Evolutionary conservation across 2,888 invertebrate species (phyloP), one percentile per base, ranked within the genome.

Genomic region (Orthosia cruda): DNA sequence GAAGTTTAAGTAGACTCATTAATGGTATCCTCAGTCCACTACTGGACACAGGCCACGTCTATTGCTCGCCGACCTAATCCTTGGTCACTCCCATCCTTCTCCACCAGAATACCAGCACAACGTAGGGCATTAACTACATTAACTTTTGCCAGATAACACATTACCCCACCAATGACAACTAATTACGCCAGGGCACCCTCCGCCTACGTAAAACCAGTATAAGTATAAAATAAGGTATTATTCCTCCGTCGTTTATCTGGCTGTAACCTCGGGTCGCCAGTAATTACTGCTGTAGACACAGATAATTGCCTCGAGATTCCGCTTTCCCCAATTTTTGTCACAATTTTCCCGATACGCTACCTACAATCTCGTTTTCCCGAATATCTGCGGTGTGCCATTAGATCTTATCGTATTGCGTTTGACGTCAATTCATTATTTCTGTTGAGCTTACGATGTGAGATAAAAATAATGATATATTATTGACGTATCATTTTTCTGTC

Each of bases 231-330:
- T 80, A 75, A 59, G 70, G 69, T 75, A 87, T 84, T 80, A 84
- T 86, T 80, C 73, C 72, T 61, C 50, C 58, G 59, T 71, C 62
- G 91, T 91, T 94, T 94, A 94, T 93, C 93, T 91, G 87, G 76
- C 81, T 84, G 81, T 88, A 88, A 88, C 87, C 89, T 83, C 75
- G 84, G 86, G 89, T 88, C 87, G 77, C 85, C 86, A 88, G 91
- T 92, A 93, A 94, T 93, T 93, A 92, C 88, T 88, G 77, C 88
- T 90, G 91, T 91, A 93, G 91, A 92, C 90, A 91, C 87, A 90
- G 90, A 92, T 93, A 94, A 94, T 94, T 91, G 91, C 91, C 91
- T 87, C 74, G 90, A 91, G 91, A 91, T 91, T 91, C 89, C 80
- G 87, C 84, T 88, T 85, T 83, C 80, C 82, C 81, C 77, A 85